A percentile compares a stretch with the other conserved stretches of the same genome.
phyloP scores from a whole-genome alignment of 2,888 invertebrate genomes.

The Ormyrus thymus region DNA sequence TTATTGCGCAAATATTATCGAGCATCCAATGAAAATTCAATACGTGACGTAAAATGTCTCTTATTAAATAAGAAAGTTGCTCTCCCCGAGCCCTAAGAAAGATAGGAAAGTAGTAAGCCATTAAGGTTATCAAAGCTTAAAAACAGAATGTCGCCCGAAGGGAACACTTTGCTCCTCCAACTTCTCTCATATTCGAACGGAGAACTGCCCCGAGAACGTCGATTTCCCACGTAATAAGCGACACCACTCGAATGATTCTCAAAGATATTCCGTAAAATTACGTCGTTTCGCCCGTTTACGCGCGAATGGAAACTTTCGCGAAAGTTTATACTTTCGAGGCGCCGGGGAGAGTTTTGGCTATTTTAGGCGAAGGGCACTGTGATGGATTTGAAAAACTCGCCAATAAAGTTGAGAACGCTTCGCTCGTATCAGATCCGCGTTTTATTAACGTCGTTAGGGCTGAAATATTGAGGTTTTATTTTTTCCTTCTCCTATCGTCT shows the following conservation, averaged over 20 bases:
- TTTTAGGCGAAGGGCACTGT: background rate
- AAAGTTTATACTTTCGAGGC: background rate
- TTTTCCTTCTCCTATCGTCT: background rate
- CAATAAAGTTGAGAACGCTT: slow-evolving; percentile 7
- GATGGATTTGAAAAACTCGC: slow-evolving; percentile 8
- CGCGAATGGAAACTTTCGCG: background rate
- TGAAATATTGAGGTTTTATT: background rate
- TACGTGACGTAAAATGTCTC: background rate
- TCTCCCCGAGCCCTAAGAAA: background rate
- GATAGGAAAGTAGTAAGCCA: slow-evolving; percentile 8
- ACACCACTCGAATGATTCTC: slow-evolving; percentile 4
- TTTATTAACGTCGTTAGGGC: background rate
- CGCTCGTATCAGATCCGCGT: background rate
- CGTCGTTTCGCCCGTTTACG: slow-evolving; percentile 4
- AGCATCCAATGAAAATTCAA: too few species aligned
- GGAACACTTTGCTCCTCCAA: background rate
- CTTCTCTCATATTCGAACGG: slow-evolving; percentile 2
- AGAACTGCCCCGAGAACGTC: background rate
- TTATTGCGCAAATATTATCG: too few species aligned
- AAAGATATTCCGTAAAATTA: slow-evolving; percentile 30
- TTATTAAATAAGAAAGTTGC: background rate
- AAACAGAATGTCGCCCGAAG: slow-evolving; percentile 23
- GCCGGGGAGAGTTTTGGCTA: too few species aligned
- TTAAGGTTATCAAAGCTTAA: slow-evolving; percentile 16
- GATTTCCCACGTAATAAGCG: slow-evolving; percentile 37